Percentiles rank a stretch among this genome's conserved stretches.
Evolutionary conservation across 2,113 vertebrate genomes (phyloP).

Genomic region (Galbula dea): DNA sequence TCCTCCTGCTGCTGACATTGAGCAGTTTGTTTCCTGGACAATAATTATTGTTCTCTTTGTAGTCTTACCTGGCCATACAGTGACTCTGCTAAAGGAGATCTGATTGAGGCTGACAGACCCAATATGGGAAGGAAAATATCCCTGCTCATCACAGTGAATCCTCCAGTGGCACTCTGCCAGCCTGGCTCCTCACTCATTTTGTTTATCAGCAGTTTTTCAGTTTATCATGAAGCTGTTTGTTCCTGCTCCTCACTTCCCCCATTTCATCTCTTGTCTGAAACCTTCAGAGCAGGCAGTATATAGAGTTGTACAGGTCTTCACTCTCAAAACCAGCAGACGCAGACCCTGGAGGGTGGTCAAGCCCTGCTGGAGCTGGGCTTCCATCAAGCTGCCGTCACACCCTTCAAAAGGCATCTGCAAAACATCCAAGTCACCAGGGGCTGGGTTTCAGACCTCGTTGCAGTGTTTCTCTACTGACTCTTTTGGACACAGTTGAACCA

Average conservation of each 20-base stretch:
- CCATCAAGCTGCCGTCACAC: fast-evolving
- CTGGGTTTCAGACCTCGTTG: not conserved
- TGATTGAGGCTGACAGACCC: constrained; percentile 36
- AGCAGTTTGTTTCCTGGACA: not conserved
- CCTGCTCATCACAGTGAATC: not conserved
- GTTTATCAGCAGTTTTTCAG: constrained; percentile 14
- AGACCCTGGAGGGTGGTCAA: not conserved
- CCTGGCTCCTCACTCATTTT: not conserved
- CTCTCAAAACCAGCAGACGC: not conserved
- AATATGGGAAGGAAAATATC: not conserved
- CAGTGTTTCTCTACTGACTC: not conserved
- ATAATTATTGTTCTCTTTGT: not conserved
- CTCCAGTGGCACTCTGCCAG: constrained; percentile 23
- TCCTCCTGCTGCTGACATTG: not conserved
- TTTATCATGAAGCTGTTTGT: not conserved
- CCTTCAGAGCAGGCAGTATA: not conserved
- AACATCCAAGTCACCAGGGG: not conserved
- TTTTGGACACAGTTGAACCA: not conserved
- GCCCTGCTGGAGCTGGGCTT: not conserved
- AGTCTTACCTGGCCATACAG: not conserved
- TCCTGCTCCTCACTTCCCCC: not conserved
- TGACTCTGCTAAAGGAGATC: not conserved
- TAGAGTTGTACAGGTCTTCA: not conserved
- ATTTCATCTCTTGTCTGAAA: not conserved
- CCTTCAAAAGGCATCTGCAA: not conserved